Conservation (phyloP, 2,113 vertebrate species). For the Fulmarus glacialis region DNA sequence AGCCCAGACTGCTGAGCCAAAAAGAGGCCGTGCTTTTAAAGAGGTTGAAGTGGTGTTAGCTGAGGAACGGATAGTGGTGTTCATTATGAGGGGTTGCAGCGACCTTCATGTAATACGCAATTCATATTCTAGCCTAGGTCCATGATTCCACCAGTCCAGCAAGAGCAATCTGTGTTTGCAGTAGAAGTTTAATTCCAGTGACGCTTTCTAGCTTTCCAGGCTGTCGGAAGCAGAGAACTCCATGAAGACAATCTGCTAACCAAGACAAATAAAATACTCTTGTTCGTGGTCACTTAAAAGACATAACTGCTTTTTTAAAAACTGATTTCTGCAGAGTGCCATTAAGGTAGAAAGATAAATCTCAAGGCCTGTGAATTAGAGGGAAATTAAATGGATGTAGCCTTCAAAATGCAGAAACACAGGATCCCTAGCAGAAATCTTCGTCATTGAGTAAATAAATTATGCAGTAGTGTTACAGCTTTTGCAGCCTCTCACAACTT, state of each 20-base stretch:
- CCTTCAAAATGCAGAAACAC: neutral
- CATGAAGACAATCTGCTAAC: neutral
- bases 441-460: neutral
- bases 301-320: neutral
- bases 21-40: neutral
- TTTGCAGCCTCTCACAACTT: neutral
- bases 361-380: neutral
- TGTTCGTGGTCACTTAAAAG: neutral
- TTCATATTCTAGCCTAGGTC: neutral
- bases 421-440: neutral
- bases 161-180: neutral
- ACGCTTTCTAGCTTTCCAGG: neutral
- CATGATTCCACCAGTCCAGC: neutral
- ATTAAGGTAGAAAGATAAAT: neutral
- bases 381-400: neutral
- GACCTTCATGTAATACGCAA: neutral
- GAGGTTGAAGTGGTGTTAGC: neutral
- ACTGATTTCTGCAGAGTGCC: neutral
- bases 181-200: neutral
- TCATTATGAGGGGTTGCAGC: neutral
- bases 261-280: neutral
- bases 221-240: neutral
- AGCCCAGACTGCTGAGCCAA: neutral
- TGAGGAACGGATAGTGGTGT: neutral
- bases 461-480: rapidly evolving